Evolutionary conservation across 2,113 vertebrate species (phyloP).

Genomic region (Poeciliopsis retropinna): DNA sequence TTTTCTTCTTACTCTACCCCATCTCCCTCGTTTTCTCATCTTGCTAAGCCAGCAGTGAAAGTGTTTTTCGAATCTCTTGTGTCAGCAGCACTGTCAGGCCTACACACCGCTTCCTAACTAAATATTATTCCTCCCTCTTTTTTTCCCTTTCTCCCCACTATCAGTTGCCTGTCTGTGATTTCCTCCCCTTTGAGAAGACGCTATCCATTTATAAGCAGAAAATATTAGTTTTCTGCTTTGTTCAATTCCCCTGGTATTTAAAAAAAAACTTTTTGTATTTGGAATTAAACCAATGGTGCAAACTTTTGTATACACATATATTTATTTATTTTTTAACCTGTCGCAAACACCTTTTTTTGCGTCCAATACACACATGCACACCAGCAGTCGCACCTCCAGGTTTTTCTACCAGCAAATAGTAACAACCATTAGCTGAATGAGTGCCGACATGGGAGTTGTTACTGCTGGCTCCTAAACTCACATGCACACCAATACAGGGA

Average conservation of each 20-base stretch:
- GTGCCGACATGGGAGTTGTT: conserved; percentile 45
- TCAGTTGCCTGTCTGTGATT: conserved; percentile 17
- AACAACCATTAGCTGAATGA: conserved; percentile 43
- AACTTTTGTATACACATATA: too few species aligned
- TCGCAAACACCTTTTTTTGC: background rate
- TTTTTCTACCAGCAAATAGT: conserved; percentile 11
- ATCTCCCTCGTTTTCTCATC: conserved; percentile 29
- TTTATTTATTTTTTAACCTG: background rate
- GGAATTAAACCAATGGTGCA: too few species aligned
- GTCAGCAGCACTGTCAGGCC: conserved; percentile 73
- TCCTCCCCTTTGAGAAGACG: background rate
- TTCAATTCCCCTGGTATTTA: background rate
- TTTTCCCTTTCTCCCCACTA: conserved; percentile 1
- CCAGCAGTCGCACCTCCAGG: background rate
- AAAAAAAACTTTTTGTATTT: too few species aligned
- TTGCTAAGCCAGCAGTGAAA: conserved; percentile 71
- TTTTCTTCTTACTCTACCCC: background rate
- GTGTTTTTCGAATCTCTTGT: conserved; percentile 60
- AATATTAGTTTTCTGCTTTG: background rate
- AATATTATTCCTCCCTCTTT: conserved; percentile 64
- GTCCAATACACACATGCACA: background rate
- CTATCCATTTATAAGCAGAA: background rate
- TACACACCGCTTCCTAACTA: conserved; percentile 59
- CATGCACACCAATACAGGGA: conserved; percentile 26
- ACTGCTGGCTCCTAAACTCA: conserved; percentile 19